Percentiles rank a stretch among this genome's conserved stretches.
These are phyloP conservation scores for Tetranychus truncatus DNA, from an alignment of 2,888 invertebrate genomes.

Conservation along the genomic window DNA sequence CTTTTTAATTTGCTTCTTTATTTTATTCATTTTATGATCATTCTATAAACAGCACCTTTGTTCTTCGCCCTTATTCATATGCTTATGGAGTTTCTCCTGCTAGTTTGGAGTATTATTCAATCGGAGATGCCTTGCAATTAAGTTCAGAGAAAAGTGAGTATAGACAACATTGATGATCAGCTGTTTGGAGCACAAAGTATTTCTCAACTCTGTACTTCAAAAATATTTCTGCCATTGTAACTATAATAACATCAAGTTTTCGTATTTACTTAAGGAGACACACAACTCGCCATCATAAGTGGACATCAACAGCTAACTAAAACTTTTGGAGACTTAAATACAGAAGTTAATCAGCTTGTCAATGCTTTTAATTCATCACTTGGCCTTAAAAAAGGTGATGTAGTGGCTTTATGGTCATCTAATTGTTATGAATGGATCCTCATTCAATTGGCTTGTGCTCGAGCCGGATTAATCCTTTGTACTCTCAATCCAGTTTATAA, in stretches of 20 bases:
- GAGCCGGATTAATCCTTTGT: conserved; percentile 19
- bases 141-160: conserved; percentile 4
- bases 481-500: conserved; percentile 23
- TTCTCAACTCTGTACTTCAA: no score
- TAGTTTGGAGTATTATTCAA: conserved; percentile 16
- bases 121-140: conserved; percentile 10
- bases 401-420: conserved; percentile 14
- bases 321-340: conserved; percentile 9
- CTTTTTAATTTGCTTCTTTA: neutral
- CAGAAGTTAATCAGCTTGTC: conserved; percentile 8
- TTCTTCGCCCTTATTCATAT: conserved; percentile 19
- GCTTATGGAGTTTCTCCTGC: conserved; percentile 16
- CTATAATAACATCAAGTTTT: neutral
- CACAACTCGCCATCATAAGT: conserved; percentile 3
- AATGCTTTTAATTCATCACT: neutral
- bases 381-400: conserved; percentile 10
- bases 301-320: conserved; percentile 10
- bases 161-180: neutral
- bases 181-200: neutral
- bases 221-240: no score
- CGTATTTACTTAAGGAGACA: neutral
- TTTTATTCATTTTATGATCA: neutral
- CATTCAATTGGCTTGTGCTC: conserved; percentile 13
- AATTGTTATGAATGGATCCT: conserved; percentile 21
- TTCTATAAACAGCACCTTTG: neutral